phyloP scores from a whole-genome alignment of 2,888 invertebrate genomes.

The Aquatica leii region DNA sequence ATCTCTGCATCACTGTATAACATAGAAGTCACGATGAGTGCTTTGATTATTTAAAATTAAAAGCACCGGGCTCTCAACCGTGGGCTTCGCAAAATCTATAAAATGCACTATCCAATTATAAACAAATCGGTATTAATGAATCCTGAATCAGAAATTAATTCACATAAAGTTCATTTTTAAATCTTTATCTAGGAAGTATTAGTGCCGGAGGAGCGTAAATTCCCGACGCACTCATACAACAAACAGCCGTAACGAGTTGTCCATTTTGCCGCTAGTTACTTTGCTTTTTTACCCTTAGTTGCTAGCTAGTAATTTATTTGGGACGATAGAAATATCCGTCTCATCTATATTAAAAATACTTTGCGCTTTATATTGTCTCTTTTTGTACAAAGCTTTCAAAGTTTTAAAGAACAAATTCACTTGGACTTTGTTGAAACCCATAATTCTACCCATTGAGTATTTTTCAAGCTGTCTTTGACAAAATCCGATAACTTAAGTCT shows the following conservation, averaged over 20 bases:
- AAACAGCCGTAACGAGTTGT: no score
- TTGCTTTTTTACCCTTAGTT: background rate
- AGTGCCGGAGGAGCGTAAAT: background rate
- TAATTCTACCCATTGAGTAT: background rate
- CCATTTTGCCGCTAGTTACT: background rate
- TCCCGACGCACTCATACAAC: background rate
- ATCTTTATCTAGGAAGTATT: no score
- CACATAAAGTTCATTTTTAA: background rate
- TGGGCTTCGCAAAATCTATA: background rate
- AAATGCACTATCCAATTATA: background rate
- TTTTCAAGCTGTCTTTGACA: background rate
- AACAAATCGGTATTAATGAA: background rate
- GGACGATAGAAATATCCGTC: background rate
- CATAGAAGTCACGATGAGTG: background rate
- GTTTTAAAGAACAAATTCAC: background rate
- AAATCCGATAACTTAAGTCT: no score
- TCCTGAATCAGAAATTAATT: background rate
- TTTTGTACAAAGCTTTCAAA: no score
- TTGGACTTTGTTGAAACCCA: background rate
- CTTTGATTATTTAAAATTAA: background rate
- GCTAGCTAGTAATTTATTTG: background rate
- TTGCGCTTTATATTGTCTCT: no score
- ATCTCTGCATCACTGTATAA: background rate
- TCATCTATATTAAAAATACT: background rate
- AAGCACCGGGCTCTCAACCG: background rate